Conservation (phyloP, 1,140 invertebrate species). For the Thaumetopoea pityocampa region DNA sequence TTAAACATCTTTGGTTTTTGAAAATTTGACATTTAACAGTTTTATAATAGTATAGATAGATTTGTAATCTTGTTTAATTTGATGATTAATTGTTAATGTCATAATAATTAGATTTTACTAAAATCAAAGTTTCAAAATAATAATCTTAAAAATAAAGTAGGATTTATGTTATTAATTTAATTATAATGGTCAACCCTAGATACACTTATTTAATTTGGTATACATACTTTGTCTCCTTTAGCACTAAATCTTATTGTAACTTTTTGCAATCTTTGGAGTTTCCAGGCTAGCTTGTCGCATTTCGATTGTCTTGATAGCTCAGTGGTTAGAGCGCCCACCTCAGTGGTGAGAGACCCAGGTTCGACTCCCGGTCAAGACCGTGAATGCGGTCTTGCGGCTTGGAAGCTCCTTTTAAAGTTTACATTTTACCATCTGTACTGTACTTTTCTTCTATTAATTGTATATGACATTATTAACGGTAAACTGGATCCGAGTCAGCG, state of each 20-base stretch:
- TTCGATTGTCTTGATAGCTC: slow-evolving; percentile 74
- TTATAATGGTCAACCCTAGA: too few species aligned
- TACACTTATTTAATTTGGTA: too few species aligned
- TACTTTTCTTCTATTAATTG: slow-evolving; percentile 43
- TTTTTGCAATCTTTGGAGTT: slow-evolving; percentile 2
- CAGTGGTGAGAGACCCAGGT: slow-evolving; percentile 65
- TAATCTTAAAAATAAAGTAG: too few species aligned
- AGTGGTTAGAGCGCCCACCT: slow-evolving; percentile 70
- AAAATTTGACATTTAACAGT: too few species aligned
- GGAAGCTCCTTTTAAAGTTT: slow-evolving; percentile 10
- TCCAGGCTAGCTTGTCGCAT: slow-evolving; percentile 37
- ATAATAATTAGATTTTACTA: too few species aligned
- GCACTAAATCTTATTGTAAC: background rate
- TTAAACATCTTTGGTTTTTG: too few species aligned
- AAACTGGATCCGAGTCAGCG: slow-evolving; percentile 65
- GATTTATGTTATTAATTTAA: too few species aligned
- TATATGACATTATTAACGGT: slow-evolving; percentile 53
- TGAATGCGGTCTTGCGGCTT: slow-evolving; percentile 38
- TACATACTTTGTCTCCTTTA: too few species aligned
- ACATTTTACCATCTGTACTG: slow-evolving; percentile 31
- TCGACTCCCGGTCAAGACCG: slow-evolving; percentile 74
- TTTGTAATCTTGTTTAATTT: too few species aligned
- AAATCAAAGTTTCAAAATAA: too few species aligned
- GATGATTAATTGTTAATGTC: too few species aligned
- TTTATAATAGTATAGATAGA: too few species aligned